phyloP scores from a whole-genome alignment of 2,888 invertebrate species.

The Druceiella hillmani region DNA sequence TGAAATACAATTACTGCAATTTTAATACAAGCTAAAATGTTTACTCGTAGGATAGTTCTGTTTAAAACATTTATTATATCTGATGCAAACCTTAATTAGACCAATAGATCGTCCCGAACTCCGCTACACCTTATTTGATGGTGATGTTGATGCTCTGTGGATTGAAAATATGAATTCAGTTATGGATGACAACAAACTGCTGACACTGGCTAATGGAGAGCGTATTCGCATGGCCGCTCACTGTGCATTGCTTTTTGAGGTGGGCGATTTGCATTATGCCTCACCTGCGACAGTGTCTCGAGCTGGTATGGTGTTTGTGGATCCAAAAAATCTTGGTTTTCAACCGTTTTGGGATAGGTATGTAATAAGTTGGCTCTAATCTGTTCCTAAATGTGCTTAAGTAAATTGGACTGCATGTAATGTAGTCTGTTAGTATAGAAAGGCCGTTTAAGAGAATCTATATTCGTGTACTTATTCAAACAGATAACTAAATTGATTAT shows the following conservation, averaged over 20 bases:
- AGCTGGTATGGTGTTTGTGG: slow-evolving; percentile 92
- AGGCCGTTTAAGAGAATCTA: too few relatives aligned
- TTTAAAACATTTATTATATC: slow-evolving; percentile 49
- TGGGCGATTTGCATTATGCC: slow-evolving; percentile 83
- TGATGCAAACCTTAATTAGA: slow-evolving; percentile 61
- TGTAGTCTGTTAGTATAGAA: too few relatives aligned
- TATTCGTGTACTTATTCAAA: too few relatives aligned
- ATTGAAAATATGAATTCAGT: slow-evolving; percentile 97
- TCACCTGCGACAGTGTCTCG: slow-evolving; percentile 91
- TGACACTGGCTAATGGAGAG: slow-evolving; percentile 89
- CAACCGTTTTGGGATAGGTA: slow-evolving; percentile 76
- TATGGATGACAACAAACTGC: slow-evolving; percentile 89
- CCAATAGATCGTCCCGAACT: slow-evolving; percentile 68
- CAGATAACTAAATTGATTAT: too few relatives aligned
- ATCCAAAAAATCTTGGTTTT: slow-evolving; percentile 85
- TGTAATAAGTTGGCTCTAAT: slow-evolving; percentile 4
- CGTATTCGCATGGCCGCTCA: slow-evolving; percentile 76
- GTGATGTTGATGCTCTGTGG: slow-evolving; percentile 92
- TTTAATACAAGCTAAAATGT: too few relatives aligned
- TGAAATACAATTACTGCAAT: too few relatives aligned
- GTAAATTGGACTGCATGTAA: too few relatives aligned
- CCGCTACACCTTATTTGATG: slow-evolving; percentile 85
- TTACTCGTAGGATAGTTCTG: too few relatives aligned
- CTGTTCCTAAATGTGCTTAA: background rate
- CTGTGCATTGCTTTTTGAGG: slow-evolving; percentile 83